Evolutionary conservation across 2,797 vertebrate species (phyloP).

Genomic region (Brotula barbata): DNA sequence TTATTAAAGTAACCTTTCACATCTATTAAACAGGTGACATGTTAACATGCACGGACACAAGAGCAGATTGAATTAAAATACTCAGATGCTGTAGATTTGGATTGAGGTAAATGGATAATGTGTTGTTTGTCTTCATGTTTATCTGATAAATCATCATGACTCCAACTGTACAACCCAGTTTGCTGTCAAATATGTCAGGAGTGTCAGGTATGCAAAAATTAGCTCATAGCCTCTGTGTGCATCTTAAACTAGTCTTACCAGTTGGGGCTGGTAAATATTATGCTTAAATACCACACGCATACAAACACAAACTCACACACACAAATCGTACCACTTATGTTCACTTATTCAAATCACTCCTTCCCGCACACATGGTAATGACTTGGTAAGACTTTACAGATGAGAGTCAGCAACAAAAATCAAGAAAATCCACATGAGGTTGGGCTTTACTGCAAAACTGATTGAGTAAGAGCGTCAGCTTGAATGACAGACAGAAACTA

Average conservation of each 20-base stretch:
- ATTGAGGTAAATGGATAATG: too few relatives aligned
- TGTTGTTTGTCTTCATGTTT: neutral
- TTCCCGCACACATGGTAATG: neutral
- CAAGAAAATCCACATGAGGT: neutral
- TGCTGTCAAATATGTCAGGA: slow-evolving; percentile 2
- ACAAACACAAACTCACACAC: neutral
- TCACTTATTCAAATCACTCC: neutral
- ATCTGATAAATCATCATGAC: neutral
- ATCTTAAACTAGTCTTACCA: neutral
- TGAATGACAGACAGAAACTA: too few relatives aligned
- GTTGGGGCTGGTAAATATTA: neutral
- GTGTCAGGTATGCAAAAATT: neutral
- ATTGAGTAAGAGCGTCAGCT: too few relatives aligned
- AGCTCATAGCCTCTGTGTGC: neutral
- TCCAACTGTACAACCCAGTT: neutral
- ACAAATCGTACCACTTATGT: neutral
- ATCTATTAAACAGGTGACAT: too few relatives aligned
- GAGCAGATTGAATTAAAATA: too few relatives aligned
- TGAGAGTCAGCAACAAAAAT: neutral
- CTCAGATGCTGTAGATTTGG: too few relatives aligned
- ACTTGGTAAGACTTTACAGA: neutral
- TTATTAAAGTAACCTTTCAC: too few relatives aligned
- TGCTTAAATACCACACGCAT: neutral
- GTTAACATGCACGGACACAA: too few relatives aligned
- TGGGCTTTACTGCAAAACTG: neutral